phyloP scores from a whole-genome alignment of 2,888 invertebrate genomes.

The Deilephila elpenor region DNA sequence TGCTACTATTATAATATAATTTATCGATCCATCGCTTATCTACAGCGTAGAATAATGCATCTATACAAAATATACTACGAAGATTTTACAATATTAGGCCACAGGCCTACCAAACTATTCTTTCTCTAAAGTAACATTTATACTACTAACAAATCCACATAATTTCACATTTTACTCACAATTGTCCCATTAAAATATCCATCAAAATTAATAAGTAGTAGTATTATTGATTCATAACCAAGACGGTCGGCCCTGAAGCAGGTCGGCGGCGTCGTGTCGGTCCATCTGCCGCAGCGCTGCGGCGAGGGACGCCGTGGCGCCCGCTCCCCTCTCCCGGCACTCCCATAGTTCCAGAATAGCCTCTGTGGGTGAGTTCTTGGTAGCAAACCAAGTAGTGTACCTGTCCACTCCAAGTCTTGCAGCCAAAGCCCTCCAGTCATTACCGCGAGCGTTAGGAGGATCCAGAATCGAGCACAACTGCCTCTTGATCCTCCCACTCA shows the following conservation, averaged over 20 bases:
- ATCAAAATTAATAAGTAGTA: slow-evolving; percentile 5
- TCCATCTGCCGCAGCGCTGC: slow-evolving; percentile 76
- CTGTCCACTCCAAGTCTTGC: slow-evolving; percentile 96
- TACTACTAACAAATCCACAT: slow-evolving; percentile 69
- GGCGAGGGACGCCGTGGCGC: slow-evolving; percentile 90
- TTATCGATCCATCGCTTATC: slow-evolving; percentile 70
- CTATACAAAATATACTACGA: slow-evolving; percentile 83
- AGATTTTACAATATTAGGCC: slow-evolving; percentile 77
- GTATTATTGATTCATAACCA: slow-evolving; percentile 74
- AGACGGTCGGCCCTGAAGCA: slow-evolving; percentile 76
- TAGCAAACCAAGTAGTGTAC: slow-evolving; percentile 98
- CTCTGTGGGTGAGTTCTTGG: slow-evolving; percentile 98
- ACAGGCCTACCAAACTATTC: slow-evolving; percentile 70
- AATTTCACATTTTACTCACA: slow-evolving; percentile 48
- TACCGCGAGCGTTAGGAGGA: slow-evolving; percentile 95
- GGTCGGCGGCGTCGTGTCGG: slow-evolving; percentile 76
- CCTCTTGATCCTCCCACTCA: slow-evolving; percentile 83
- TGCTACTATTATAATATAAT: slow-evolving; percentile 81
- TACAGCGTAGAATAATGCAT: slow-evolving; percentile 72
- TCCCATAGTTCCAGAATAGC: slow-evolving; percentile 98
- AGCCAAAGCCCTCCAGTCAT: slow-evolving; percentile 99
- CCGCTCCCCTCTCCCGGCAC: slow-evolving; percentile 93
- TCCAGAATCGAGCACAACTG: slow-evolving; percentile 89
- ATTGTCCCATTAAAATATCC: slow-evolving; percentile 43
- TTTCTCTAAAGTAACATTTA: slow-evolving; percentile 78